Percentiles rank a stretch among this genome's conserved stretches.
These are phyloP conservation scores for Plectropomus leopardus DNA, from an alignment of 2,113 vertebrate species.

Conservation along the genomic window DNA sequence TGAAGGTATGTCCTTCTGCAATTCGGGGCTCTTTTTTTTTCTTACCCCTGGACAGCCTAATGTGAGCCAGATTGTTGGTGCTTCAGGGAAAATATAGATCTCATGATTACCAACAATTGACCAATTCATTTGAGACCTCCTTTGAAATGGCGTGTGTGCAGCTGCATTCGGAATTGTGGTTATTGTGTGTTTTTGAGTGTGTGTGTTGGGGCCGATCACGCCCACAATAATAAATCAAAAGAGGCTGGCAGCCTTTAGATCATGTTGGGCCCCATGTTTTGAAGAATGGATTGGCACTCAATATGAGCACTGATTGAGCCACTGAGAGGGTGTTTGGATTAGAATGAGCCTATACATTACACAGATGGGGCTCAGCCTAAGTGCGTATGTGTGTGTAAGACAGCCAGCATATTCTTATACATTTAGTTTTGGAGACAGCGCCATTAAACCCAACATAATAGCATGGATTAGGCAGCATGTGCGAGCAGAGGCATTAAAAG, in stretches of 20 bases:
- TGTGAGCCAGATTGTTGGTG: constrained; percentile 76
- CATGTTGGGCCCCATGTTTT: constrained; percentile 62
- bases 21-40: constrained; percentile 39
- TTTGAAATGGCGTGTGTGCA: constrained; percentile 70
- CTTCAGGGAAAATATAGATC: constrained; percentile 76
- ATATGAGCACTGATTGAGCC: constrained; percentile 64
- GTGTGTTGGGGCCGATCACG: constrained; percentile 30
- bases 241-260: constrained; percentile 68
- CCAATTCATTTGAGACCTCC: constrained; percentile 78
- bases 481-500: constrained; percentile 30
- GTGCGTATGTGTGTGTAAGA: constrained; percentile 24
- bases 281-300: constrained; percentile 66
- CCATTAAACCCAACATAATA: constrained; percentile 5
- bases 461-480: not conserved
- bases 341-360: constrained; percentile 64
- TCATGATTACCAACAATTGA: constrained; percentile 82
- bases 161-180: constrained; percentile 68
- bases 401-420: constrained; percentile 17
- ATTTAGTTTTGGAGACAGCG: constrained; percentile 9
- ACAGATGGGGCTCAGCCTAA: constrained; percentile 59
- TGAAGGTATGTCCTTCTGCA: constrained; percentile 62
- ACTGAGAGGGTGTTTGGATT: constrained; percentile 74
- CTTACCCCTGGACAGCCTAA: constrained; percentile 63
- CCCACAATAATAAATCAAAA: constrained; percentile 74
- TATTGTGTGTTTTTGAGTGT: constrained; percentile 32